Evolutionary conservation across 2,113 vertebrate genomes (phyloP).

Genomic region (Agelaius tricolor): DNA sequence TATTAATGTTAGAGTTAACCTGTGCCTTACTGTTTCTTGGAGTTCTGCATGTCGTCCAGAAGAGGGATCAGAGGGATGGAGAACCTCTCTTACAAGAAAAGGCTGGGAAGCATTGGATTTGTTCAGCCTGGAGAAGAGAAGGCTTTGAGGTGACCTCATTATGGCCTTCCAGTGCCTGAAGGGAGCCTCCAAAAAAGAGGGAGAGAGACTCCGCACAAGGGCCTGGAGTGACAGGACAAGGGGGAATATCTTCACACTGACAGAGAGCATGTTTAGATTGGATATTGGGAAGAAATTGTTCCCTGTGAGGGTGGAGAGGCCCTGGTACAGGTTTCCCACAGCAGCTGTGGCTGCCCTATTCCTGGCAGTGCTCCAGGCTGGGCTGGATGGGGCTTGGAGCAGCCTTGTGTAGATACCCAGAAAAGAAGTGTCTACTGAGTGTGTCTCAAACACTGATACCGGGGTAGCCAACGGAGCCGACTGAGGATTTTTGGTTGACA

Average conservation of each 20-base stretch:
- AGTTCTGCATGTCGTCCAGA: background rate
- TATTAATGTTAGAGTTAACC: background rate
- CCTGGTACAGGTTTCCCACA: background rate
- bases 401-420: background rate
- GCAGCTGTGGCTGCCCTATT: background rate
- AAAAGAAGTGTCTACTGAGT: background rate
- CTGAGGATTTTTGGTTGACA: background rate
- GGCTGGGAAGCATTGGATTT: background rate
- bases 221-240: background rate
- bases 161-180: background rate
- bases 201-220: background rate
- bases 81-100: background rate
- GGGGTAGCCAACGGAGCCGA: background rate
- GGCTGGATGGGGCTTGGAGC: background rate
- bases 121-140: background rate
- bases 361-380: background rate
- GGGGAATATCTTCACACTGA: background rate
- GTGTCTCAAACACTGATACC: background rate
- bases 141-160: background rate
- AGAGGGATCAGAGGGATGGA: background rate
- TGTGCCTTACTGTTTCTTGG: background rate
- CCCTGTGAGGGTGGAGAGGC: background rate
- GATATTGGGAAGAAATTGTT: accelerated
- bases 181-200: background rate
- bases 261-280: background rate